Conservation (phyloP, 2,113 vertebrate genomes). For the Tragelaphus scriptus region DNA sequence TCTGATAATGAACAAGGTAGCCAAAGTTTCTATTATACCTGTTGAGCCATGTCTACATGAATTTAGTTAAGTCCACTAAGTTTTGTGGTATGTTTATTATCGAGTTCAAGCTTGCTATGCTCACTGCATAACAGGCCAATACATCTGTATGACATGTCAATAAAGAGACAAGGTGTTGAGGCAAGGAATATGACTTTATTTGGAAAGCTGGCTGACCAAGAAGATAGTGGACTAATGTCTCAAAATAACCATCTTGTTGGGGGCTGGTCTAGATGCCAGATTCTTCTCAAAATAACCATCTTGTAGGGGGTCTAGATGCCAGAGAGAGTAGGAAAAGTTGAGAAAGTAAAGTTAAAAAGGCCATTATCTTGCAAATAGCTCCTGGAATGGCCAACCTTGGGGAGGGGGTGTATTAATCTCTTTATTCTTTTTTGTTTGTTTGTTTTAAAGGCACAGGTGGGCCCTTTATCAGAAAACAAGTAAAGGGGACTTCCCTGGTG, state of each 20-base stretch:
- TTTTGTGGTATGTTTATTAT: neutral
- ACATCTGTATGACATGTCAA: neutral
- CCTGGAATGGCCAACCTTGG: neutral
- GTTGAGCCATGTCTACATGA: neutral
- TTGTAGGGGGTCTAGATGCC: neutral
- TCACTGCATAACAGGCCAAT: neutral
- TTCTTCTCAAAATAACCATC: neutral
- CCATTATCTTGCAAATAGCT: neutral
- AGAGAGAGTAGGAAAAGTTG: neutral
- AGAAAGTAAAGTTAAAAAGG: neutral
- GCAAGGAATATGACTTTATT: neutral
- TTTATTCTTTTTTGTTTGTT: neutral
- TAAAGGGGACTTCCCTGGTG: too few relatives aligned
- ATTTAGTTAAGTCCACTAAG: neutral
- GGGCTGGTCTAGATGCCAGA: neutral
- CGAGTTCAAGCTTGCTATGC: accelerated
- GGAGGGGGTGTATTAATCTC: neutral
- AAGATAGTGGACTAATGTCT: neutral
- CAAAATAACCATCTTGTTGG: neutral
- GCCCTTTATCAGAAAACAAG: too few relatives aligned
- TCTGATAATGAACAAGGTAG: neutral
- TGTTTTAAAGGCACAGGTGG: too few relatives aligned
- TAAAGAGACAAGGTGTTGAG: neutral
- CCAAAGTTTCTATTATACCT: neutral
- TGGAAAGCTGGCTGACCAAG: neutral